Conservation (phyloP, 2,113 vertebrate species). For the Oncorhynchus gorbuscha region DNA sequence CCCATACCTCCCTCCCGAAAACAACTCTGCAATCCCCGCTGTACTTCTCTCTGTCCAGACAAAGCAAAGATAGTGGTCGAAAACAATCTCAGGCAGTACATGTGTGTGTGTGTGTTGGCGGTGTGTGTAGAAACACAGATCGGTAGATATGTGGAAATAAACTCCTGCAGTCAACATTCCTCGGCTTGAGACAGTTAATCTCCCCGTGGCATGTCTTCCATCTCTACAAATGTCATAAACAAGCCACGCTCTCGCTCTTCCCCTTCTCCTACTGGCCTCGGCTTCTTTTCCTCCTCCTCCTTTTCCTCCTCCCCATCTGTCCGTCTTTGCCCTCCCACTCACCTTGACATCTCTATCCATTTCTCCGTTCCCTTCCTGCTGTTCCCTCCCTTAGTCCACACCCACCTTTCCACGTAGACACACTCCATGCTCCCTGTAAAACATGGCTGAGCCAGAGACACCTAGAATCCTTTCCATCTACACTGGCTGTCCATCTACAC, state of each 20-base stretch:
- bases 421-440: background rate
- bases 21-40: too few relatives aligned
- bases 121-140: background rate
- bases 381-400: background rate
- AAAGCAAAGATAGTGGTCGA: too few relatives aligned
- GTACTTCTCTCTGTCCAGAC: too few relatives aligned
- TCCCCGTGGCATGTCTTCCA: too few relatives aligned
- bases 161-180: background rate
- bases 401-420: background rate
- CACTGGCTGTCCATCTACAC: background rate
- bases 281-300: background rate
- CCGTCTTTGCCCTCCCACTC: background rate
- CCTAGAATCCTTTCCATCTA: background rate
- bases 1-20: too few relatives aligned
- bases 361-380: background rate
- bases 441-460: too few relatives aligned
- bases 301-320: background rate
- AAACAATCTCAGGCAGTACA: too few relatives aligned
- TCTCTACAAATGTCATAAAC: background rate
- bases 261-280: background rate
- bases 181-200: background rate
- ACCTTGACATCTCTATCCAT: background rate
- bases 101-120: background rate
- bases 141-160: background rate
- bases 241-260: background rate